Conservation (phyloP, 2,888 invertebrate genomes). For the Apodemia hepburni region DNA sequence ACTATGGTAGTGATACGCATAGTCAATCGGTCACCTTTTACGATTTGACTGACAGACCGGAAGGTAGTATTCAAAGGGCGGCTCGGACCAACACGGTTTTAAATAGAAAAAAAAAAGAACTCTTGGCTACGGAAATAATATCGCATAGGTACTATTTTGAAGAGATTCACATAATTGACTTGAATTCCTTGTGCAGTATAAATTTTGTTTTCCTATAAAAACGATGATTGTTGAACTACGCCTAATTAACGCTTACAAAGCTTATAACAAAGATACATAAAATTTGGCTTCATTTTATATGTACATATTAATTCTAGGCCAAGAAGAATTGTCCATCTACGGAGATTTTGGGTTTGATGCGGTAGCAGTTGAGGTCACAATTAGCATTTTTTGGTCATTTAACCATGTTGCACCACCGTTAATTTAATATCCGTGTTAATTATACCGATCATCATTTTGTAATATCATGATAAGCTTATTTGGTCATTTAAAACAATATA, state of each 20-base stretch:
- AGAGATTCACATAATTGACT: neutral
- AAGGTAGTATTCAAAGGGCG: too few species aligned
- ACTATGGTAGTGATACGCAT: too few species aligned
- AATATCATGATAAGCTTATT: neutral
- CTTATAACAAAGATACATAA: slow-evolving; percentile 9
- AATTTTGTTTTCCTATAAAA: slow-evolving; percentile 4
- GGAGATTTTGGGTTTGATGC: slow-evolving; percentile 3
- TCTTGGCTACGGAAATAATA: too few species aligned
- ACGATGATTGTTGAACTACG: neutral
- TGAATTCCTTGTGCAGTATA: neutral
- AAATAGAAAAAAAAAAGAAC: too few species aligned
- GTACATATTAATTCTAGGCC: slow-evolving; percentile 16
- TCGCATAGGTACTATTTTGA: neutral
- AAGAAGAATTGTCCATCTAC: slow-evolving; percentile 8
- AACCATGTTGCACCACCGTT: slow-evolving; percentile 9
- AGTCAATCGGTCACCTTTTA: too few species aligned
- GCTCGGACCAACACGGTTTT: too few species aligned
- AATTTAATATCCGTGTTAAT: slow-evolving; percentile 6
- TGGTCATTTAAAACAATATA: neutral
- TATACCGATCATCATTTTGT: neutral
- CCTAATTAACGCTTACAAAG: slow-evolving; percentile 11
- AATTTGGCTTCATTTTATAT: neutral
- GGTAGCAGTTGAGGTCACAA: slow-evolving; percentile 9
- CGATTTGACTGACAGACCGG: too few species aligned
- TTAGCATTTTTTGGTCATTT: slow-evolving; percentile 11